Conservation (phyloP, 2,888 invertebrate species). For the Molanna angustata region DNA sequence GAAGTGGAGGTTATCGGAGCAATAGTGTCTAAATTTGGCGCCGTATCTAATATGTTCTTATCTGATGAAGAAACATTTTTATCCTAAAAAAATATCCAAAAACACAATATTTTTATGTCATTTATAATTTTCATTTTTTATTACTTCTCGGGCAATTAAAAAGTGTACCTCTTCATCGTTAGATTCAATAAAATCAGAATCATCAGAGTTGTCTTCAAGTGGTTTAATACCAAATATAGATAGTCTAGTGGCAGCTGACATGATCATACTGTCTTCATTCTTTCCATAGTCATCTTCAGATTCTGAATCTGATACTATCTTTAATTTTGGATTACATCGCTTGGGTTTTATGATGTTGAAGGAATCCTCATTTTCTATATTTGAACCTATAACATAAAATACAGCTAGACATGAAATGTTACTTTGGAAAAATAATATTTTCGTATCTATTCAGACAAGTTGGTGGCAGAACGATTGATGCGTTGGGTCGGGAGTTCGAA, state of each 20-base stretch:
- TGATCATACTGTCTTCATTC: conserved; percentile 40
- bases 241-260: conserved; percentile 52
- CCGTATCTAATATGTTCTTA: conserved; percentile 19
- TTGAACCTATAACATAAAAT: conserved; percentile 11
- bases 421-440: too few relatives aligned
- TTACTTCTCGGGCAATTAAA: neutral
- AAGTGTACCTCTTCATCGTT: conserved; percentile 42
- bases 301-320: conserved; percentile 20
- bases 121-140: conserved; percentile 2
- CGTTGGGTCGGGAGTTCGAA: too few relatives aligned
- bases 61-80: conserved; percentile 7
- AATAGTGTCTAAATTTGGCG: too few relatives aligned
- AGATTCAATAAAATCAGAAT: conserved; percentile 50
- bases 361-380: conserved; percentile 16
- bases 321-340: conserved; percentile 7
- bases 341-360: conserved; percentile 18
- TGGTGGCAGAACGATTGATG: too few relatives aligned
- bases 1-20: too few relatives aligned
- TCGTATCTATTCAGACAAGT: too few relatives aligned
- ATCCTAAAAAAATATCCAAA: conserved; percentile 6
- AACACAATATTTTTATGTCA: conserved; percentile 2
- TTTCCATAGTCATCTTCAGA: conserved; percentile 11
- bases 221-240: conserved; percentile 51
- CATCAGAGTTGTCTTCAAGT: conserved; percentile 45
- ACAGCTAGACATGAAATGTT: too few relatives aligned